These are phyloP conservation scores for Macrosiphum euphorbiae DNA, from an alignment of 2,888 invertebrate genomes.

Conservation along the genomic window DNA sequence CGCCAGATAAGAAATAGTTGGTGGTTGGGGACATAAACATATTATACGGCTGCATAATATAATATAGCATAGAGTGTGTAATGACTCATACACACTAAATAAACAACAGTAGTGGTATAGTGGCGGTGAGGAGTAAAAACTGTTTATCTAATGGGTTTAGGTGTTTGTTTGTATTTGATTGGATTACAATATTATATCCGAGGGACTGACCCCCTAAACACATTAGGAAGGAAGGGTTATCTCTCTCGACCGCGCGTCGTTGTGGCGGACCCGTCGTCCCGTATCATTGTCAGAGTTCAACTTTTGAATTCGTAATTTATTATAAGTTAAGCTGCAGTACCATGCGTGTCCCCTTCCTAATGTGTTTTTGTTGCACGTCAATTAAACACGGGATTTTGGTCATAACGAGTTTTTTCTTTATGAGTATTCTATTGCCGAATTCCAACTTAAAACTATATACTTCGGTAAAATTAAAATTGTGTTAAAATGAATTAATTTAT, in stretches of 20 bases:
- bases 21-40: constrained; percentile 44
- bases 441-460: neutral
- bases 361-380: constrained; percentile 54
- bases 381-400: constrained; percentile 41
- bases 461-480: neutral
- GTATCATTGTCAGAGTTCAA: constrained; percentile 63
- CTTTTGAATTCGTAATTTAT: constrained; percentile 63
- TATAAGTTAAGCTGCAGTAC: constrained; percentile 52
- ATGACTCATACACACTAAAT: constrained; percentile 63
- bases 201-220: constrained; percentile 62
- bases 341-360: constrained; percentile 37
- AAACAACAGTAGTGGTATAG: constrained; percentile 31
- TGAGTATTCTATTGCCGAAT: neutral
- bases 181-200: constrained; percentile 64
- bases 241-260: constrained; percentile 61
- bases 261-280: constrained; percentile 61
- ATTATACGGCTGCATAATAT: constrained; percentile 37
- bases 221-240: constrained; percentile 60
- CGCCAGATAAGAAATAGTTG: constrained; percentile 58
- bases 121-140: constrained; percentile 50
- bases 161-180: constrained; percentile 64
- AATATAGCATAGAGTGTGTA: constrained; percentile 42
- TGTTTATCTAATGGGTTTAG: constrained; percentile 64
- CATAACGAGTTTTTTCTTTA: constrained; percentile 21
- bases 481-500: neutral